Conservation (phyloP, 2,113 vertebrate species). For the Myotis davidii region DNA sequence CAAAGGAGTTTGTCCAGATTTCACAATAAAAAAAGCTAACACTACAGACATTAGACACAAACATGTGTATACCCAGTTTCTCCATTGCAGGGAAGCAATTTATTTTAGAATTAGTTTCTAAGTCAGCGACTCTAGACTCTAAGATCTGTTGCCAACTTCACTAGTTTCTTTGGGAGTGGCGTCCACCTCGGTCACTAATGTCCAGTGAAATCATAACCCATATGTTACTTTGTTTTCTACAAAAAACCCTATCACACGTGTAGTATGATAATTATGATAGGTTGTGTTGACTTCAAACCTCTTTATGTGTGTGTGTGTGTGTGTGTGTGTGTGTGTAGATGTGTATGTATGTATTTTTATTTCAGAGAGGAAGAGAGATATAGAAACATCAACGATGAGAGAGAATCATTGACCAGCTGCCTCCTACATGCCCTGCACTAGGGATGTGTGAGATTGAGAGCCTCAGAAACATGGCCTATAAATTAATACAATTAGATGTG, state of each 20-base stretch:
- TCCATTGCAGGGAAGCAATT: not conserved
- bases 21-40: slow-evolving; percentile 37
- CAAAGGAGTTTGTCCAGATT: not conserved
- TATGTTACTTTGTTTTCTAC: not conserved
- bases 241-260: not conserved
- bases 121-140: not conserved
- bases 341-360: too few relatives aligned
- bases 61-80: not conserved
- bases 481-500: not conserved
- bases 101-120: not conserved
- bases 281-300: not conserved
- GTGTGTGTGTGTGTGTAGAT: too few relatives aligned
- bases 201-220: not conserved
- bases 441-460: not conserved
- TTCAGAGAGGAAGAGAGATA: too few relatives aligned
- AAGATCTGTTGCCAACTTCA: not conserved
- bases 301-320: not conserved
- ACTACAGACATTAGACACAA: not conserved
- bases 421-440: too few relatives aligned
- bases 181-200: not conserved
- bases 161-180: not conserved
- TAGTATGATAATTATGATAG: not conserved
- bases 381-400: too few relatives aligned
- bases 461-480: not conserved
- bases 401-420: too few relatives aligned